Base-by-base conservation (phyloP, 1,140 invertebrate genomes). In the Heliconius eleuchia region DNA sequence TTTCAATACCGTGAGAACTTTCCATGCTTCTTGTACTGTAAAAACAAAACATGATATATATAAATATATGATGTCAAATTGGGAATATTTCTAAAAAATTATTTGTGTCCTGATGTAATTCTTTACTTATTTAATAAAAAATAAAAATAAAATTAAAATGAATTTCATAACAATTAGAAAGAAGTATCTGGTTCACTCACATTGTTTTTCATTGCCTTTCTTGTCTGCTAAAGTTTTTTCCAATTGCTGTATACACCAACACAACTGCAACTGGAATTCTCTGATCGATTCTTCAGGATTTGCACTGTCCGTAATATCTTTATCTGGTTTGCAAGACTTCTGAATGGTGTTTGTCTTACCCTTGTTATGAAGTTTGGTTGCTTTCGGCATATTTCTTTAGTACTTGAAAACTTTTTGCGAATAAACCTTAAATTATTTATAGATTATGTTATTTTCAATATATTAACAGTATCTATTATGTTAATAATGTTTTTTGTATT, bases 171-270 rank as follows among this genome's bases (percentile, higher is more conserved):
- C 23, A 60, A 11, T 60, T 23, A 7, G 18, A 19, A 52, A 19
- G 50, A 23, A 23, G n/a, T 23, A 60, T 60, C 55, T 60, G 23
- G 50, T 60, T 60, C 55, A 84, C 90, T 90, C 93, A 96, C 95
- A 87, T 95, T 97, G 95, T 90, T 96, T 97, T 46, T 96, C 94
- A 73, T 94, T 95, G 30, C 97, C 91, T 85, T 97, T 97, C 60
- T 95, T 95, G 19, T 94, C 94, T 19, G 86, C 85, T 46, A 97
- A 90, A 9, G 95, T 94, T 39, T 83, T 89, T 88, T 97, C 95
- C 73, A 97, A 87, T 80, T 97, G 96, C 84, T 97, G 96, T 75
- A 97, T 96, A 84, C 97, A 97, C 97, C 97, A 97, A 85, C 95
- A 97, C 27, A 97, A 88, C 88, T 97, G 97, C 27, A 97, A 81